Evolutionary conservation across 2,888 invertebrate species (phyloP), one percentile per base, ranked within the genome.

Genomic region (Carcina quercana): DNA sequence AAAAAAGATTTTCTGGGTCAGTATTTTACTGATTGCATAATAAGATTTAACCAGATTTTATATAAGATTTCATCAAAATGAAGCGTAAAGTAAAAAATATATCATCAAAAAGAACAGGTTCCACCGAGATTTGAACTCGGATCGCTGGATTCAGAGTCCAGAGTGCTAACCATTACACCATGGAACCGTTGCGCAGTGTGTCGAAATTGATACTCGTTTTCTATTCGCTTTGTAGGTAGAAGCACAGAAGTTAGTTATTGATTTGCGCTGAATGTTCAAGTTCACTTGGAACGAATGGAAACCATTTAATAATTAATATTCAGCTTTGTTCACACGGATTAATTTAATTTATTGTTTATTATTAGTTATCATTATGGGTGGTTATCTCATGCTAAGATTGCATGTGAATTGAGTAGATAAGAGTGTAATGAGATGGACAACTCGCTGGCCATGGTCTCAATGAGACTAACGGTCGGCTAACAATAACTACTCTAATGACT

Each of bases 101-200:
- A 25, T 6, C 20, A 7, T 37, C 54, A 55, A 53, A 53, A 52
- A 26, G 1, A n/a, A 13, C 57, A 79, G 89, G 89, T 89, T 83
- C 89, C 89, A 89, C 89, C 89, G 89, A 89, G 89, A 89, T 88
- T 89, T 89, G 89, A 89, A 89, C 89, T 89, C 89, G 88, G 89
- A 89, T 89, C 89, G 88, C 88, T 89, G 89, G 89, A 89, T 89
- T 89, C 89, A 89, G 86, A 89, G 89, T 89, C 89, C 89, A 89
- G 88, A 89, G 89, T 89, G 89, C 89, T 89, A 87, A 89, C 89
- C 89, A 86, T 89, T 89, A 89, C 88, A 88, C 88, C 88, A 88
- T 88, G 88, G 88, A 82, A 88, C 88, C 88, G 45, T 38, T 50
- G 35, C 3, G 0, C 0, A 0, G 0, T 0, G 0, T 0, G 1